These are phyloP conservation scores for Sciaenops ocellatus DNA, from an alignment of 2,797 vertebrate species.

Conservation along the genomic window DNA sequence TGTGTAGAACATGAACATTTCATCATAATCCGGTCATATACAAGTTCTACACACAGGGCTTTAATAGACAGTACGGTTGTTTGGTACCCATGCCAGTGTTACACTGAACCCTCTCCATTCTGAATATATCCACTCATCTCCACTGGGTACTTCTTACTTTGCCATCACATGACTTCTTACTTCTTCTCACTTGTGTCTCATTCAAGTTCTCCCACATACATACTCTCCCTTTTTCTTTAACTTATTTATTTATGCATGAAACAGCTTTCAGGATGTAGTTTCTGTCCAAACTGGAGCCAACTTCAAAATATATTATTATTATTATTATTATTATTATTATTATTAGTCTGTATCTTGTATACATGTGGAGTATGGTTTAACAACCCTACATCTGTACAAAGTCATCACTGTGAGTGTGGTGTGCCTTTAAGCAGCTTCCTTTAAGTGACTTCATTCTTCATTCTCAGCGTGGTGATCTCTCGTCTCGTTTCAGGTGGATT, in stretches of 20 bases:
- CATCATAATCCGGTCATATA: no score
- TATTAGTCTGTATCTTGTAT: no score
- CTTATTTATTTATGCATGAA: no score
- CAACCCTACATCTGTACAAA: neutral
- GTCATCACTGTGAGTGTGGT: neutral
- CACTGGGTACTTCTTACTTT: no score
- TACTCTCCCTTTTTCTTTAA: no score
- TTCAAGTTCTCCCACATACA: neutral
- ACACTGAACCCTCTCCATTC: neutral
- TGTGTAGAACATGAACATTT: constrained; percentile 3
- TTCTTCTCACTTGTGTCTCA: neutral
- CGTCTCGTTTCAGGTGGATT: constrained; percentile 72
- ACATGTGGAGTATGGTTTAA: no score
- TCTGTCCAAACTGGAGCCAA: no score
- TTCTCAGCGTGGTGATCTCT: neutral
- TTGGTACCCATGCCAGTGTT: neutral
- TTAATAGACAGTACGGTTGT: neutral
- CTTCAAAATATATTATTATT: no score
- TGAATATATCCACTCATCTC: neutral
- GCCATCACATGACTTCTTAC: neutral
- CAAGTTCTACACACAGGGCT: no score
- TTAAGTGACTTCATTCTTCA: neutral
- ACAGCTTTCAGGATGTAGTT: no score
- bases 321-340: no score
- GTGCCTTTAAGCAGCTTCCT: neutral